Conservation (phyloP, 2,888 invertebrate genomes). For the Invenusta paracnida region DNA sequence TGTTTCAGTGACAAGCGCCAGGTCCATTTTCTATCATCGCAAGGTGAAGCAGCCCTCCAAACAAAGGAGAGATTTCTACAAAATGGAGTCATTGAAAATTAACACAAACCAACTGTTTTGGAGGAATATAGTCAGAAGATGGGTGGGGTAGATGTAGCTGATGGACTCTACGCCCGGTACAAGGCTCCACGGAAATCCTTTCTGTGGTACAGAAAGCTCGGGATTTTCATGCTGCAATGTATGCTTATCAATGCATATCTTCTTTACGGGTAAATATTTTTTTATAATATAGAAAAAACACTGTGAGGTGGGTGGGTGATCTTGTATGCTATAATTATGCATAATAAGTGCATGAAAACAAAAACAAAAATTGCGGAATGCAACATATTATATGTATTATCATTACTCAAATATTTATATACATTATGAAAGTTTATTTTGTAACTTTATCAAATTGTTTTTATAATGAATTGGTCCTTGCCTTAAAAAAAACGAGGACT, state of each 20-base stretch:
- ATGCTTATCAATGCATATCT: neutral
- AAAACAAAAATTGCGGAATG: no score
- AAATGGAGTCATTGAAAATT: neutral
- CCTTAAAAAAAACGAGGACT: no score
- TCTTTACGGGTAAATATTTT: neutral
- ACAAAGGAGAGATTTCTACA: neutral
- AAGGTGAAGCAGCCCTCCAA: neutral
- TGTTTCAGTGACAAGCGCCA: neutral
- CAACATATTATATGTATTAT: no score
- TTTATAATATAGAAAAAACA: no score
- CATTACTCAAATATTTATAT: no score
- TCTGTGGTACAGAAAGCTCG: neutral
- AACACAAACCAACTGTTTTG: neutral
- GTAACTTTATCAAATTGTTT: no score
- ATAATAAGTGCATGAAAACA: no score
- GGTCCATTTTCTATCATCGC: neutral
- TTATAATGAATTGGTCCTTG: no score
- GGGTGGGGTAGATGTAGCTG: neutral
- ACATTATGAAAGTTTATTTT: no score
- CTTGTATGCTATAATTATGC: no score
- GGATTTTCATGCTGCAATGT: neutral
- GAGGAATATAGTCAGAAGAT: slow-evolving; percentile 6
- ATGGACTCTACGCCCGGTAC: neutral
- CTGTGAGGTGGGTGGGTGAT: no score
- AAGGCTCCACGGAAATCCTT: neutral